These are phyloP conservation scores for Acrocephalus kingi DNA, from an alignment of 2,113 vertebrate species.

Conservation along the genomic window DNA sequence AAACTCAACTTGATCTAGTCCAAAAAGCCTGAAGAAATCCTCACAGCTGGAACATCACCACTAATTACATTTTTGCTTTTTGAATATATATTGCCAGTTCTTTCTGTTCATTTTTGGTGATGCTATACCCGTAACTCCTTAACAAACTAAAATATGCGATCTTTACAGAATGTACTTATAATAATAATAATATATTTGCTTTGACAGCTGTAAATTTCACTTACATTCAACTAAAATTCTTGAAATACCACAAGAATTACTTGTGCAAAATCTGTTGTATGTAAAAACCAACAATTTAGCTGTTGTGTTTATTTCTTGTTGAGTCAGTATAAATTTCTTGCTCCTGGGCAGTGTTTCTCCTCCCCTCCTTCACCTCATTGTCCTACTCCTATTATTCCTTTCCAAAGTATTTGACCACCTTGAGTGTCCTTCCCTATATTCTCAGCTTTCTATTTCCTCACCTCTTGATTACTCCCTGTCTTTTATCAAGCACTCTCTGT, in stretches of 20 bases:
- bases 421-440: background rate
- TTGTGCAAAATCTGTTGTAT: background rate
- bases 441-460: background rate
- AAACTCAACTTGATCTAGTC: constrained; percentile 74
- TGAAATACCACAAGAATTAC: background rate
- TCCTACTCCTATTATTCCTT: background rate
- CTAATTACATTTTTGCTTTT: constrained; percentile 75
- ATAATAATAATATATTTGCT: constrained; percentile 30
- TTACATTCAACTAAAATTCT: constrained; percentile 46
- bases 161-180: constrained; percentile 52
- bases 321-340: background rate
- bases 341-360: background rate
- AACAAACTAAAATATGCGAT: constrained; percentile 58
- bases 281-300: background rate
- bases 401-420: background rate
- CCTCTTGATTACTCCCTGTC: background rate
- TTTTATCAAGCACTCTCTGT: background rate
- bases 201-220: constrained; percentile 63
- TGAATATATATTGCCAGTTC: constrained; percentile 65
- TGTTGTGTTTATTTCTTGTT: background rate
- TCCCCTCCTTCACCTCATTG: background rate
- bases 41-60: constrained; percentile 71
- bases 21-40: constrained; percentile 67
- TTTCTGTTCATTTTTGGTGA: constrained; percentile 66
- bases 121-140: constrained; percentile 53